Evolutionary conservation across 2,113 vertebrate species (phyloP).

Genomic region (Mastomys coucha): DNA sequence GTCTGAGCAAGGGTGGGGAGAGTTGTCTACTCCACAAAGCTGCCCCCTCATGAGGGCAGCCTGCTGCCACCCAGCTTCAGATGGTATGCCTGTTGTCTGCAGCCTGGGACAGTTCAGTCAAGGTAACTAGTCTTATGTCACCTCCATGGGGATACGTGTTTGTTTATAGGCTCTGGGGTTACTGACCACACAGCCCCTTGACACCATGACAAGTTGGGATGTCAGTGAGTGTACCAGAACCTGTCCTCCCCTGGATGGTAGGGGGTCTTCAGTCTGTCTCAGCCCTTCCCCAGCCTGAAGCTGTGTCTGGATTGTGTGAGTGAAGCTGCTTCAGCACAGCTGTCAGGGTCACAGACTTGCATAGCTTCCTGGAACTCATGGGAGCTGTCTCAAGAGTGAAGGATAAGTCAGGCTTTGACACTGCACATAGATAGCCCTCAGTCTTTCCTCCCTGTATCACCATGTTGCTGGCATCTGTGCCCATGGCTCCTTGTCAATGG

Average conservation of each 20-base stretch:
- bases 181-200: neutral
- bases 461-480: accelerated
- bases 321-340: accelerated
- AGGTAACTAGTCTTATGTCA: neutral
- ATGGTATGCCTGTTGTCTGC: neutral
- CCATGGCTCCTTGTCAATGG: neutral
- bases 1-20: neutral
- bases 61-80: neutral
- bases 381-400: accelerated
- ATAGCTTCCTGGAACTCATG: accelerated
- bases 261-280: neutral
- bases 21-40: neutral
- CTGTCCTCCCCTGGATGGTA: neutral
- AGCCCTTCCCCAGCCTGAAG: accelerated
- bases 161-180: neutral
- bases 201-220: neutral
- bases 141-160: neutral
- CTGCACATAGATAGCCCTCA: accelerated
- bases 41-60: neutral
- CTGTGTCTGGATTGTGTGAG: accelerated
- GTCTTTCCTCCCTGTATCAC: neutral
- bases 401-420: accelerated
- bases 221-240: neutral
- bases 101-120: neutral
- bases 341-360: neutral